Conservation (phyloP, 2,888 invertebrate species). For the Mycalesis mineus region DNA sequence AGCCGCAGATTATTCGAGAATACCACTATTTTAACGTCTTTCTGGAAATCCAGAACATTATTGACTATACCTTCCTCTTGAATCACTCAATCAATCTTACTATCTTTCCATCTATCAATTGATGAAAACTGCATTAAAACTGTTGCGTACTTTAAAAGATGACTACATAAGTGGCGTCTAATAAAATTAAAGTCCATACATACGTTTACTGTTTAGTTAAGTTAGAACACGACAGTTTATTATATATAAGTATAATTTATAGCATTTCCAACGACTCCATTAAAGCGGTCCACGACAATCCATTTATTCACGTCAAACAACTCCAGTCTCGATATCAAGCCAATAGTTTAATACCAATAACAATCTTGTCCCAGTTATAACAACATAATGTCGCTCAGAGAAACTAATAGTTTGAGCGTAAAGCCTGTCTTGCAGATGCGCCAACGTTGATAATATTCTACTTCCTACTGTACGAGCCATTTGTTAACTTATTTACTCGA, state of each 20-base stretch:
- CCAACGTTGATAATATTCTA: background rate
- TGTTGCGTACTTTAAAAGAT: too few species aligned
- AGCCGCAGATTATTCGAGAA: too few species aligned
- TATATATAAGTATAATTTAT: background rate
- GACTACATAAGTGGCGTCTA: too few species aligned
- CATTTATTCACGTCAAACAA: constrained; percentile 21
- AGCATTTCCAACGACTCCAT: background rate
- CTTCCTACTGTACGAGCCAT: background rate
- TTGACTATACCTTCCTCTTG: too few species aligned
- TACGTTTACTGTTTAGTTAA: too few species aligned
- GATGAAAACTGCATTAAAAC: too few species aligned
- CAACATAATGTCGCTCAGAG: constrained; percentile 20
- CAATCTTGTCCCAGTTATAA: constrained; percentile 25
- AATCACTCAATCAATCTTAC: too few species aligned
- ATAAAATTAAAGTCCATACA: too few species aligned
- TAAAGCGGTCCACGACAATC: background rate
- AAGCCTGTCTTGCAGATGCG: constrained; percentile 12
- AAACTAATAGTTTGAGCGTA: constrained; percentile 24
- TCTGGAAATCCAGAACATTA: too few species aligned
- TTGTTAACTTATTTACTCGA: background rate
- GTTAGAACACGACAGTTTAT: background rate
- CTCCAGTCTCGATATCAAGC: constrained; percentile 21
- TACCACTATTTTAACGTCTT: too few species aligned
- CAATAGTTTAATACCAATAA: constrained; percentile 25
- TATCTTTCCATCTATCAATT: too few species aligned